Evolutionary conservation across 64 coral and sea anemone species (phyloP).

Genomic region (Actinia tenebrosa): DNA sequence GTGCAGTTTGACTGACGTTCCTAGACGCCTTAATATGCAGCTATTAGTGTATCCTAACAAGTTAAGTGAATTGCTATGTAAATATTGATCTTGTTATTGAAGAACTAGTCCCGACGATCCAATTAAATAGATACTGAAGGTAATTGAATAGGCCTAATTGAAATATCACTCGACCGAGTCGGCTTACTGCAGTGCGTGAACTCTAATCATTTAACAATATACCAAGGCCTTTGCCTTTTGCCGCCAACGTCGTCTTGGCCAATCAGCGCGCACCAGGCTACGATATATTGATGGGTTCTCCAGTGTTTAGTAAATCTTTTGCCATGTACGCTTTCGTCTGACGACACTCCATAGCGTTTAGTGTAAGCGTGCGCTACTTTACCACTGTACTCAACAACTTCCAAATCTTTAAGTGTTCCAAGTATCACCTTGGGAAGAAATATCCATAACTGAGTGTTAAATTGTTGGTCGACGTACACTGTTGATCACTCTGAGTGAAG

Average conservation of each 20-base stretch:
- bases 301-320: not conserved
- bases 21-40: not conserved
- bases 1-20: not conserved
- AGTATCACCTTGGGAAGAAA: not conserved
- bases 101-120: slow-evolving; percentile 1
- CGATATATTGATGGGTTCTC: not conserved
- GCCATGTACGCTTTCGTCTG: not conserved
- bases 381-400: not conserved
- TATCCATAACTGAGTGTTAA: not conserved
- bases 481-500: not conserved
- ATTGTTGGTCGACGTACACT: not conserved
- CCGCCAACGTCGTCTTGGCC: not conserved
- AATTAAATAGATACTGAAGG: slow-evolving; percentile 3
- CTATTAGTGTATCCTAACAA: slow-evolving; percentile 7
- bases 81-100: slow-evolving; percentile 6
- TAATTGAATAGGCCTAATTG: slow-evolving; percentile 6
- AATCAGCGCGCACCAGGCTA: not conserved
- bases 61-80: slow-evolving; percentile 12
- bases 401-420: not conserved
- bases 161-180: slow-evolving; percentile 14
- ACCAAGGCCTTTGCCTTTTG: not conserved
- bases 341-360: not conserved
- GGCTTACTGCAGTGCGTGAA: slow-evolving; percentile 7
- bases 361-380: not conserved
- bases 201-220: slow-evolving; percentile 10